Percentiles rank a stretch among this genome's conserved stretches.
These are phyloP conservation scores for Sebastolobus altivelis DNA, from an alignment of 2,797 vertebrate genomes.

Conservation along the genomic window DNA sequence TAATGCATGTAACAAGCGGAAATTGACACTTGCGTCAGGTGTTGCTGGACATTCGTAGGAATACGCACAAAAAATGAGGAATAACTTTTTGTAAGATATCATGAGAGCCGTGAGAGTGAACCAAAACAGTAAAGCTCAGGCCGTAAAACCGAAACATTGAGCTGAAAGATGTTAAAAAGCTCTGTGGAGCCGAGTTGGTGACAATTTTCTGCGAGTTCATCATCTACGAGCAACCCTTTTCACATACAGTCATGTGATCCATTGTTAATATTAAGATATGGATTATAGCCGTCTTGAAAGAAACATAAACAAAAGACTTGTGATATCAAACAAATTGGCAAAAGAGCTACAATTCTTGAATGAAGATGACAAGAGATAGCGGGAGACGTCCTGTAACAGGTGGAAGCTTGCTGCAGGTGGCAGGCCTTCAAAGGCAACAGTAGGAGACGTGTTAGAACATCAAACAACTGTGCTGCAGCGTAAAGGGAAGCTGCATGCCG, in stretches of 20 bases:
- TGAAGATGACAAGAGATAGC: constrained; percentile 26
- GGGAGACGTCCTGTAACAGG: constrained; percentile 39
- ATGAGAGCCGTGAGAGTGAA: no score
- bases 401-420: constrained; percentile 67
- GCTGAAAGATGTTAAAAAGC: no score
- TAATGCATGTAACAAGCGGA: no score
- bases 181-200: no score
- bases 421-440: constrained; percentile 52
- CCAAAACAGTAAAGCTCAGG: no score
- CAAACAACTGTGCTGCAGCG: constrained; percentile 27
- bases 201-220: neutral
- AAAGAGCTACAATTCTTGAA: constrained; percentile 3
- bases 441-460: constrained; percentile 58
- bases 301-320: neutral
- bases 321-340: constrained; percentile 19
- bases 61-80: no score
- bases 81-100: no score
- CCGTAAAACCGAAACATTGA: no score
- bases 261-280: neutral
- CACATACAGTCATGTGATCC: neutral
- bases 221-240: neutral
- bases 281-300: neutral
- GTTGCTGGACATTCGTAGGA: no score
- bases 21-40: no score
- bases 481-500: constrained; percentile 16